phyloP scores from a whole-genome alignment of 35 echinoderm and acorn worm species.

The Lytechinus variegatus region DNA sequence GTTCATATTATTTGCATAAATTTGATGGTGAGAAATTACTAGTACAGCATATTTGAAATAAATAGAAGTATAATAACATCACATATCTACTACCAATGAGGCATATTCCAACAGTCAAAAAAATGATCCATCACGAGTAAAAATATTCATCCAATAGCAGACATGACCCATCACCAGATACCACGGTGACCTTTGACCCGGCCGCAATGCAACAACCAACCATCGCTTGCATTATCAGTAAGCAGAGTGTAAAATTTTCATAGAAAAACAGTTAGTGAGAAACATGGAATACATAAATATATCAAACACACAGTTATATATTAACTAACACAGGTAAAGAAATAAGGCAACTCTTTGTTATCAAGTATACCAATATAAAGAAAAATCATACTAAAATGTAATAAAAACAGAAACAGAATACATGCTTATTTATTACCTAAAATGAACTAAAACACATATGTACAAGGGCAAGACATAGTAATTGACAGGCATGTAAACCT shows the following conservation, averaged over 20 bases:
- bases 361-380: neutral
- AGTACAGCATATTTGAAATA: neutral
- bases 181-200: neutral
- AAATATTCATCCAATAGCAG: neutral
- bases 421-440: neutral
- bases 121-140: neutral
- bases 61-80: neutral
- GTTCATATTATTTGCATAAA: neutral
- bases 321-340: neutral
- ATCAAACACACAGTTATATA: neutral
- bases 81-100: neutral
- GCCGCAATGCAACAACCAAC: neutral
- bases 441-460: neutral
- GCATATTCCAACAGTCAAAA: neutral
- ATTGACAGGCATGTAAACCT: neutral
- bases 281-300: neutral
- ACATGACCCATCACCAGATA: neutral
- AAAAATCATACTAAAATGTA: neutral
- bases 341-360: slow-evolving; percentile 19
- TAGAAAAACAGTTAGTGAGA: slow-evolving; percentile 2
- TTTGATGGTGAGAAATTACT: neutral
- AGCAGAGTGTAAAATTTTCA: neutral
- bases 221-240: neutral
- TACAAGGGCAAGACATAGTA: slow-evolving; percentile 1
- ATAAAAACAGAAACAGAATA: neutral